Evolutionary conservation across 92 coral and sea anemone species (phyloP).

Genomic region (Ricordea florida): DNA sequence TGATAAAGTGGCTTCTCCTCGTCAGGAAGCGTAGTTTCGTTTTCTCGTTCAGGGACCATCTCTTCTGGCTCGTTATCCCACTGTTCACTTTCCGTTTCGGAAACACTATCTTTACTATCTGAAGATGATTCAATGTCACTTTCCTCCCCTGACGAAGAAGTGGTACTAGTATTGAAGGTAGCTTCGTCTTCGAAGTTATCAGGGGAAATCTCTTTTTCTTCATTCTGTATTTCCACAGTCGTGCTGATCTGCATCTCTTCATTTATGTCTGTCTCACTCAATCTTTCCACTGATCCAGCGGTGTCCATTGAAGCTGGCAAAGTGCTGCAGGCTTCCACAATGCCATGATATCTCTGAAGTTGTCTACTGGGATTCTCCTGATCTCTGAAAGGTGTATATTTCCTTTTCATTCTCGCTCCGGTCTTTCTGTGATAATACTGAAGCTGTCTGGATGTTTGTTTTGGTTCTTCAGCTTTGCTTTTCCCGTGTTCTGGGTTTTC

Average conservation of each 20-base stretch:
- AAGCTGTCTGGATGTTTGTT: conserved; percentile 11
- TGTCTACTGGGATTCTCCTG: conserved; percentile 29
- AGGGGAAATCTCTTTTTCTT: not conserved
- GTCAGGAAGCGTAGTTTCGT: conserved; percentile 39
- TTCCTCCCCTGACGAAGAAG: conserved; percentile 1
- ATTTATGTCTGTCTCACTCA: not conserved
- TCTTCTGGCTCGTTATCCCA: conserved; percentile 7
- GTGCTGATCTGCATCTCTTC: not conserved
- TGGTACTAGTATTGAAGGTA: not conserved
- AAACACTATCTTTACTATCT: not conserved
- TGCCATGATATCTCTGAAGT: conserved; percentile 21
- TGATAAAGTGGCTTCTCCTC: too few species aligned
- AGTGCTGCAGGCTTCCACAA: not conserved
- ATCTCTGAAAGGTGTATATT: conserved; percentile 22
- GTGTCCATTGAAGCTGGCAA: conserved; percentile 1
- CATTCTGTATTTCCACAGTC: not conserved
- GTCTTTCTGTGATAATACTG: conserved; percentile 22
- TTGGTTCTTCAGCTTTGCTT: conserved; percentile 14
- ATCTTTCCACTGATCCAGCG: conserved; percentile 5
- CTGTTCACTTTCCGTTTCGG: not conserved
- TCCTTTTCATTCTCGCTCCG: not conserved
- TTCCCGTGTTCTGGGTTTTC: conserved; percentile 1
- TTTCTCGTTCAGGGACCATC: not conserved
- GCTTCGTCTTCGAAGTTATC: not conserved
- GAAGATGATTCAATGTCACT: conserved; percentile 2